These are phyloP conservation scores for Centropristis striata DNA, from an alignment of 2,113 vertebrate genomes.

Conservation along the genomic window DNA sequence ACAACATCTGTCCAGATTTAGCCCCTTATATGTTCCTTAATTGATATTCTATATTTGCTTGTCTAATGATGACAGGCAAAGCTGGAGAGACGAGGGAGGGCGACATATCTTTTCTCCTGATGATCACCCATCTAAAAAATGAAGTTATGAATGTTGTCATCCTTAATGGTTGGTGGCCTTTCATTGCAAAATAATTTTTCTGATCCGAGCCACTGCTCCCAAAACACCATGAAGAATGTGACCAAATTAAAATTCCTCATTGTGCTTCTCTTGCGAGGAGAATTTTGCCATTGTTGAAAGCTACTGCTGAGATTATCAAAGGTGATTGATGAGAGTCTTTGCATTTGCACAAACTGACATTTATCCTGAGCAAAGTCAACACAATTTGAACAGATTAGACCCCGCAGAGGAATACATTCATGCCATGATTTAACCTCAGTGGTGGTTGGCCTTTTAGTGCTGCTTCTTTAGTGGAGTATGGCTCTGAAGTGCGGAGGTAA, in stretches of 20 bases:
- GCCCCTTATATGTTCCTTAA: conserved; percentile 30
- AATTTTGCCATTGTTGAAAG: not conserved
- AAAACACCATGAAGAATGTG: conserved; percentile 30
- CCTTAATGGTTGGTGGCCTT: conserved; percentile 37
- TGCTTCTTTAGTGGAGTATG: not conserved
- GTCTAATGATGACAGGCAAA: conserved; percentile 25
- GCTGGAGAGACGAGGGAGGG: not conserved
- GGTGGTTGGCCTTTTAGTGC: not conserved
- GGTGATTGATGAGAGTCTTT: not conserved
- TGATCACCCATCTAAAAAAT: conserved; percentile 24
- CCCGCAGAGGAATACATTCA: not conserved
- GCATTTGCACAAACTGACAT: conserved; percentile 4
- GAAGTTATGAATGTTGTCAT: conserved; percentile 22
- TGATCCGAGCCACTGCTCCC: not conserved
- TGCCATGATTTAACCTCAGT: conserved; percentile 3
- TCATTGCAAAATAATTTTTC: conserved; percentile 10
- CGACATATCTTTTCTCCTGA: conserved; percentile 6
- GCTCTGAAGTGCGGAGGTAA: conserved; percentile 10
- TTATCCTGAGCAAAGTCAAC: conserved; percentile 13
- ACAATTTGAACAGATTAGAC: not conserved
- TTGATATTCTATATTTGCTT: conserved; percentile 41
- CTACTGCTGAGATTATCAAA: not conserved
- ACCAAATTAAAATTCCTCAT: conserved; percentile 13
- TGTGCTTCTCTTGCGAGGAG: not conserved
- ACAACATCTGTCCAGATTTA: conserved; percentile 23